Percentiles rank a stretch among this genome's conserved stretches.
Evolutionary conservation across 2,113 vertebrate genomes (phyloP).

Genomic region (Chascanopsetta lugubris): DNA sequence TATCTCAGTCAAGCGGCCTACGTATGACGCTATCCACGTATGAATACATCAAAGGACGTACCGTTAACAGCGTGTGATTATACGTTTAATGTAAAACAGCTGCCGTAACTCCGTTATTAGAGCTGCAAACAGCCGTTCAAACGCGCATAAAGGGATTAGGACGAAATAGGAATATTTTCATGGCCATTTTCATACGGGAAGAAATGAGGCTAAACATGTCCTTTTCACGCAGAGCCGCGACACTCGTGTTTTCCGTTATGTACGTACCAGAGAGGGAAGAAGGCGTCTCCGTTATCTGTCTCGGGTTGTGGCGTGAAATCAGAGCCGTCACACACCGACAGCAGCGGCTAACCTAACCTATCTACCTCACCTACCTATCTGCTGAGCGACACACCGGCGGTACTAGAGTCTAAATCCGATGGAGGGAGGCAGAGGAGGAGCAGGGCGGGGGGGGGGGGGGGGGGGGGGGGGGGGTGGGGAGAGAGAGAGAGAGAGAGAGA

Average conservation of each 20-base stretch:
- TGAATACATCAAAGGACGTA: background rate
- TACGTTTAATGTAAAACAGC: background rate
- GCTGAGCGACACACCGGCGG: no score
- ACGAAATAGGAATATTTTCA: no score
- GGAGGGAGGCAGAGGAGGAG: constrained; percentile 53
- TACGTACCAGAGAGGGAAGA: constrained; percentile 63
- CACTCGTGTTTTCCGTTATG: constrained; percentile 44
- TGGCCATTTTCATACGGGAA: no score
- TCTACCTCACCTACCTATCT: constrained; percentile 43
- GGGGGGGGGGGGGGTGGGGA: constrained; percentile 29
- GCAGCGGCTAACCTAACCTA: constrained; percentile 37
- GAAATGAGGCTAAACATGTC: background rate
- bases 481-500: constrained; percentile 4
- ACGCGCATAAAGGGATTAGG: background rate
- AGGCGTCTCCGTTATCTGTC: constrained; percentile 37
- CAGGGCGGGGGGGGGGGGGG: constrained; percentile 28
- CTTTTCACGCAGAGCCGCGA: background rate
- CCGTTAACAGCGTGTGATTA: no score
- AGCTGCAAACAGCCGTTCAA: background rate
- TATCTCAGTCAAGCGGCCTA: background rate
- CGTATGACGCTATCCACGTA: background rate
- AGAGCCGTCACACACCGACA: constrained; percentile 44
- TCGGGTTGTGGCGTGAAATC: constrained; percentile 3
- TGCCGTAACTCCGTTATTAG: background rate
- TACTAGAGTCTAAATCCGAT: constrained; percentile 68